Evolutionary conservation across 1,140 invertebrate genomes (phyloP).

Genomic region (Caenorhabditis briggsae): DNA sequence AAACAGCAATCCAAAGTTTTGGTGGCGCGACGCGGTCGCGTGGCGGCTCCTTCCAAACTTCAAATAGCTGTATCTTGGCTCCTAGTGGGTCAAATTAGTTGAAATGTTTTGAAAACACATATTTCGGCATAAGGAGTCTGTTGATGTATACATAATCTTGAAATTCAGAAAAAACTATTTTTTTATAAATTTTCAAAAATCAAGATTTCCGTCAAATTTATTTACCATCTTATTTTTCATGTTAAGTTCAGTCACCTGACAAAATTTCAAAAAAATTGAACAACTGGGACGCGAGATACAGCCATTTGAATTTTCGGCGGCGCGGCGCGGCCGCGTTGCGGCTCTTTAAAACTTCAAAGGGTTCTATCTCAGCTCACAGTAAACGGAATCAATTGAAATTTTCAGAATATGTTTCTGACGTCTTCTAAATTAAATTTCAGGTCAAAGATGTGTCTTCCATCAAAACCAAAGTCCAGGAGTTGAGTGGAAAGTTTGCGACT

Average conservation of each 20-base stretch:
- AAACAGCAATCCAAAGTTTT: no score
- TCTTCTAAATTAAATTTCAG: not conserved
- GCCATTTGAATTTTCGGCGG: not conserved
- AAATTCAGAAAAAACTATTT: no score
- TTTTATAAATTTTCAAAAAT: no score
- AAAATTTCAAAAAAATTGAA: not conserved
- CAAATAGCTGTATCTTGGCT: not conserved
- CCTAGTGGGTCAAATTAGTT: no score
- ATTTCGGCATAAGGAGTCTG: no score
- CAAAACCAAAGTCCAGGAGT: not conserved
- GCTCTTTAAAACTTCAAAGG: not conserved
- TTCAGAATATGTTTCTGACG: not conserved
- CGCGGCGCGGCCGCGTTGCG: no score
- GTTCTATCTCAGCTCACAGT: not conserved
- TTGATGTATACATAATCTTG: no score
- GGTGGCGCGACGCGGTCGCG: conserved; percentile 4
- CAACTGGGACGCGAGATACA: not conserved
- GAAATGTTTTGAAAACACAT: no score
- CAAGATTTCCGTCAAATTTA: no score
- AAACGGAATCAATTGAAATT: not conserved
- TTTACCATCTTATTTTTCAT: no score
- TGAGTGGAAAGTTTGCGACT: not conserved
- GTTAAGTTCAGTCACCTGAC: not conserved
- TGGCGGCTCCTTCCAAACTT: not conserved
- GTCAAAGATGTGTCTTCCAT: not conserved